Evolutionary conservation across 1,140 invertebrate genomes (phyloP), one percentile per base, ranked within the genome.

Genomic region (Cyrtorhinus lividipennis): DNA sequence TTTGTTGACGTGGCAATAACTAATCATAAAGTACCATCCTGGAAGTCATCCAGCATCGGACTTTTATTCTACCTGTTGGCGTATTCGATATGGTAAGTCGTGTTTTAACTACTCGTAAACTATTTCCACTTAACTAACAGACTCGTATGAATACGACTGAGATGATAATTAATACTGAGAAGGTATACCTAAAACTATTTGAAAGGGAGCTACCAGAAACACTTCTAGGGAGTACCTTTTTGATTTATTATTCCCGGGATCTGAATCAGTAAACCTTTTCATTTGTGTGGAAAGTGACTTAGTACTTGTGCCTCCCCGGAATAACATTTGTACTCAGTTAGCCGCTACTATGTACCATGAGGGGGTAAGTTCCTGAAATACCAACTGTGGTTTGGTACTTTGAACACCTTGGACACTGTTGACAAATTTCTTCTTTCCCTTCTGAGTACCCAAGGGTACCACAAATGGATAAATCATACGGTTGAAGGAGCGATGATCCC

Each of bases 11-110:
- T 87, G 69, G 73, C 83, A 15, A 76, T 81, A 18, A 79, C 80
- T 48, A 84, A 82, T 70, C 79, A 83, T 69, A 80, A 81, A 70
- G 89, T 87, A 75, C 87, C 87, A 0, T 74, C 71, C 22, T 78
- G 79, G 62, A 79, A 75, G 20, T 66, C 73, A 2, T 85, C 85
- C 12, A 64, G 88, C 0, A 67, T 72, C 22, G 80, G 82, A 24
- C 74, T 88, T 22, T 64, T 74, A 13, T 63, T 70, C 10, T 85
- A 90, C 65, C 82, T 86, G n/a, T 77, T 68, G 1, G 66, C 71
- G 24, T 92, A 92, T 72, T 73, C 87, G 30, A 66, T 83, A 1
- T 91, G 88, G 81, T 80, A 74, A 73, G 73, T 48, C 45, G 1
- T 20, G 22, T 23, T n/a, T 61, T 15, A 25, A 23, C 27, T 59